Conservation (phyloP, 2,888 invertebrate genomes). For the Macaria notata region DNA sequence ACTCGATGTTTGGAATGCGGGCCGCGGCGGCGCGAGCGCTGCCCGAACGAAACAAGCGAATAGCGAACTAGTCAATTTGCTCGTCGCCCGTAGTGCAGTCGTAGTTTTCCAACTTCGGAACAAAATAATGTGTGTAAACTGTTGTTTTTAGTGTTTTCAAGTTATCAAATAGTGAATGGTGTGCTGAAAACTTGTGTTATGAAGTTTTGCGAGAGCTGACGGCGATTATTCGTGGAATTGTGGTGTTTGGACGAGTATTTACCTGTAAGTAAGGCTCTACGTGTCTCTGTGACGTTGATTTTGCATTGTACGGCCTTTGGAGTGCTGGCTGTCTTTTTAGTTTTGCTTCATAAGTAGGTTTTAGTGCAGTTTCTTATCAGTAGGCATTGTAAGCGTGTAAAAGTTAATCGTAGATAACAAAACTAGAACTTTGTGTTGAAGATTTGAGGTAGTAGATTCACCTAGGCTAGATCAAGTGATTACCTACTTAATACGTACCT, state of each 20-base stretch:
- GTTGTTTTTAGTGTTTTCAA: conserved; percentile 61
- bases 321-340: conserved; percentile 28
- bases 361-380: conserved; percentile 1
- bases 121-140: conserved; percentile 74
- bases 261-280: conserved; percentile 68
- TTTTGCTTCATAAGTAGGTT: conserved; percentile 3
- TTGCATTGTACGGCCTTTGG: conserved; percentile 42
- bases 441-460: too few relatives aligned
- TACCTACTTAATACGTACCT: too few relatives aligned
- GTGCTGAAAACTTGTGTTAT: conserved; percentile 73
- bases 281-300: conserved; percentile 72
- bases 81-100: conserved; percentile 58
- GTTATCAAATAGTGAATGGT: conserved; percentile 63
- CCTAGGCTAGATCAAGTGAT: too few relatives aligned
- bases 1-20: conserved; percentile 74
- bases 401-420: too few relatives aligned
- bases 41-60: conserved; percentile 44
- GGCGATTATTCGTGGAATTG: conserved; percentile 65
- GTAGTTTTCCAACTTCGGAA: conserved; percentile 48
- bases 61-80: conserved; percentile 63
- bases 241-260: conserved; percentile 62
- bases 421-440: too few relatives aligned
- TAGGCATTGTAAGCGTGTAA: too few relatives aligned
- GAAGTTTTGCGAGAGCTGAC: conserved; percentile 75
- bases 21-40: conserved; percentile 43